Evolutionary conservation across 2,113 vertebrate genomes (phyloP), one percentile per base, ranked within the genome.

Genomic region (Prietella phreatophila): DNA sequence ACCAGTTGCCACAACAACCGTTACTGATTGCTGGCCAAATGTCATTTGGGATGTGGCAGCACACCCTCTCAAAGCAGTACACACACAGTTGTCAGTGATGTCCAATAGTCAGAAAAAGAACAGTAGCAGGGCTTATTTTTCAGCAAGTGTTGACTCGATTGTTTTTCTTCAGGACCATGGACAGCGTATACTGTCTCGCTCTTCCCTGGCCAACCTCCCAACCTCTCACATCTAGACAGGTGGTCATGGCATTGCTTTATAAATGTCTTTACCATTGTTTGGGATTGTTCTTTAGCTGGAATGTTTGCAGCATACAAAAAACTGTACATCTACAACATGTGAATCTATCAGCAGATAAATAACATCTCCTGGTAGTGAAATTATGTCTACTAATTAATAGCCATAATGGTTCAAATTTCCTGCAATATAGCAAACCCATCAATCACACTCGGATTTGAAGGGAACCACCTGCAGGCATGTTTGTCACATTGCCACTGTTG

Each of bases 1-100:
- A 53, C 53, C 56, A 79, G 88, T 89, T 89, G 63, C 88, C 84
- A 86, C 84, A 86, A 83, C 84, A 89, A 89, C 88, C 88, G 3
- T 82, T 83, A 73, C 69, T 86, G 80, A 86, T 83, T 83, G 73
- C 71, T 78, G 55, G 81, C 82, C 73, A 88, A 88, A 84, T 84
- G 87, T 80, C 73, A 79, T 80, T 84, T 79, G 82, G 87, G 73
- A 88, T 27, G 39, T 50, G 80, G 55, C 36, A 36, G 20, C 76
- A 55, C 60, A 67, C n/a, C 17, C 27, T 76, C 42, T 58, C 42
- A 82, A 71, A 75, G 76, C 39, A 42, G 25, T 22, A 55, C 80
- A 82, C 33, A 50, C 79, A 75, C 81, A 67, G 42, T 75, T 71
- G 13, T 86, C n/a, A 86, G 17, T 53, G 55, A 61, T 87, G 71